Evolutionary conservation across 1,140 invertebrate species (phyloP).

Genomic region (Drosophila insularis): DNA sequence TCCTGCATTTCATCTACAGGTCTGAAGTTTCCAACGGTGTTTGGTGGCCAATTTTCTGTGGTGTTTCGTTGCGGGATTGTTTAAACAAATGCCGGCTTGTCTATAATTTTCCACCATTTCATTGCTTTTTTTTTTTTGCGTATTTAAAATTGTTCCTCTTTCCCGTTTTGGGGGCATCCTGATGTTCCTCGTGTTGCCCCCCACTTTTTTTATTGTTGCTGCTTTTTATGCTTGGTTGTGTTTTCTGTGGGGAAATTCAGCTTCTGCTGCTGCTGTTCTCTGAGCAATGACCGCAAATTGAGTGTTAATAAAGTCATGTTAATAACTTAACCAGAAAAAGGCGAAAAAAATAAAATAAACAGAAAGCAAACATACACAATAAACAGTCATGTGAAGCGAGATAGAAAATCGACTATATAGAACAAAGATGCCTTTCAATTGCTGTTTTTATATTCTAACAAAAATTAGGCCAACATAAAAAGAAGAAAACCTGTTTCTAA

Average conservation of each 20-base stretch:
- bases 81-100: constrained; percentile 70
- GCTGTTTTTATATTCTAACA: not conserved
- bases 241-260: constrained; percentile 52
- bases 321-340: constrained; percentile 62
- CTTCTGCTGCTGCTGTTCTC: constrained; percentile 2
- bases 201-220: constrained; percentile 37
- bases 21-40: constrained; percentile 50
- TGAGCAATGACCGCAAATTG: constrained; percentile 72
- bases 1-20: constrained; percentile 35
- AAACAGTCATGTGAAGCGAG: not conserved
- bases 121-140: constrained; percentile 41
- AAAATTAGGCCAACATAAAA: not conserved
- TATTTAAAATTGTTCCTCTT: constrained; percentile 48
- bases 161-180: not conserved
- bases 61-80: constrained; percentile 37
- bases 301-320: constrained; percentile 80
- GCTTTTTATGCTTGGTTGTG: constrained; percentile 47
- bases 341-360: constrained; percentile 1
- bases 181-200: constrained; percentile 27
- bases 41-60: constrained; percentile 61
- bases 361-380: too few relatives aligned
- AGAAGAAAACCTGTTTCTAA: constrained; percentile 18
- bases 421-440: not conserved
- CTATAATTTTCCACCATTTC: constrained; percentile 65
- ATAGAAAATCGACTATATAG: not conserved